Base-by-base conservation (phyloP, 37 sponge, comb jelly and placozoan species). In the Amphimedon queenslandica region DNA sequence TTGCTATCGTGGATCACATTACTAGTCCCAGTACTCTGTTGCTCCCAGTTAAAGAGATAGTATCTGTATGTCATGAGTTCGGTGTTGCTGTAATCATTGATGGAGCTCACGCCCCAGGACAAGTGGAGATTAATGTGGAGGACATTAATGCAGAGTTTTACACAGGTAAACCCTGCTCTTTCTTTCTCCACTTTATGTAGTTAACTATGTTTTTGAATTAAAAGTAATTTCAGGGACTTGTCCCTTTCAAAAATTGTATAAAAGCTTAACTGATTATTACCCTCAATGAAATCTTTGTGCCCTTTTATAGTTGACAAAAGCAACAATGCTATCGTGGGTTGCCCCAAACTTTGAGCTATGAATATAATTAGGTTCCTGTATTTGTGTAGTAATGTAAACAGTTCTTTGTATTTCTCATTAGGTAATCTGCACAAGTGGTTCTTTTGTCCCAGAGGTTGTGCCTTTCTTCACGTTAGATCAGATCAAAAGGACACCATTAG, bases 361-460 rank as follows among this genome's bases (percentile, higher is more conserved):
- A n/a, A n/a, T n/a, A n/a, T n/a, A n/a, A n/a, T n/a, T n/a, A n/a
- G 18, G 42, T 32, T 21, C 11, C 20, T 69, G 11, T 33, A 40
- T 21, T 33, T 69, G 28, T 0, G 20, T 11, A 20, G 11, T 43
- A 69, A 69, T 60, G 32, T 56, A 24, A 41, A 53, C 43, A 55
- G 34, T 56, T 40, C 40, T 39, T 68, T 33, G 40, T 42, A 41
- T 21, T 37, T 0, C 37, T 64, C 42, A 10, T 0, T 58, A 86
- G 87, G 89, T 31, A 84, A 84, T 70, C 42, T 84, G 13, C 89
- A 88, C 79, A 88, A 88, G 40, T 88, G 89, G 89, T 10, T 70
- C 66, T 83, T 75, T 41, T 58, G 72, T 47, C 73, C 84, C 2
- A 51, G 84, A 33, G 89, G 89, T 5, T 84, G 79, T 57, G 78